Base-by-base conservation (phyloP, 2,113 vertebrate genomes). In the Antennarius striatus region DNA sequence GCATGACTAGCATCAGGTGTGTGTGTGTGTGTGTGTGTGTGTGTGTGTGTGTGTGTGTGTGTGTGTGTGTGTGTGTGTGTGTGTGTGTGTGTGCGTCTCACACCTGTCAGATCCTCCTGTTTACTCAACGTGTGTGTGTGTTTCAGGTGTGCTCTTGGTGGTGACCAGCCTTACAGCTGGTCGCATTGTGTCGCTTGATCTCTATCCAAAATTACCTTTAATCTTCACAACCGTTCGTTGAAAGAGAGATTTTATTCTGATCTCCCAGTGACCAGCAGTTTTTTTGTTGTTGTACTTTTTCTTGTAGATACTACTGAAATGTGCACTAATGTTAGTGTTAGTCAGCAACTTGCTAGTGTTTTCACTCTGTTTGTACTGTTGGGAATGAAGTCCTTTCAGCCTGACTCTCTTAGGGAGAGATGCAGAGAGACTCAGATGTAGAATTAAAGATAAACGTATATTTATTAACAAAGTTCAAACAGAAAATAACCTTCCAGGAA, bases 1-100 rank as follows among this genome's bases (percentile, higher is more conserved):
- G 98, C 92, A 95, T 98, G 96, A 99, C 95, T 90, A 99, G 97
- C 91, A 96, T 99, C 92, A 99, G 98, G 98, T 99, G 94, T 67
- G 91, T 90, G 48, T 68, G 17, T 47, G 60, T 62, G 60, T 47
- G 32, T 36, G 32, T 36, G 32, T 36, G 32, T 36, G 32, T 36
- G 32, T 61, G 29, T 55, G 39, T n/a, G n/a, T n/a, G n/a, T n/a
- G 32, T 36, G 32, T 36, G 32, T 36, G 32, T 36, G 32, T 58
- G 30, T 55, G 42, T 71, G 60, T 76, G 36, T 57, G 63, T 72
- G 29, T 54, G 63, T 72, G 98, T 99, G 94, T 67, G 91, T 90
- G 48, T 68, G 17, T 47, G 32, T 36, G 32, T 36, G 32, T 36
- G 32, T 36, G 32, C 58, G 30, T 55, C 30, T 47, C 66, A 49